Conservation (phyloP, 2,797 vertebrate genomes). For the Triplophysa yarkandensis region DNA sequence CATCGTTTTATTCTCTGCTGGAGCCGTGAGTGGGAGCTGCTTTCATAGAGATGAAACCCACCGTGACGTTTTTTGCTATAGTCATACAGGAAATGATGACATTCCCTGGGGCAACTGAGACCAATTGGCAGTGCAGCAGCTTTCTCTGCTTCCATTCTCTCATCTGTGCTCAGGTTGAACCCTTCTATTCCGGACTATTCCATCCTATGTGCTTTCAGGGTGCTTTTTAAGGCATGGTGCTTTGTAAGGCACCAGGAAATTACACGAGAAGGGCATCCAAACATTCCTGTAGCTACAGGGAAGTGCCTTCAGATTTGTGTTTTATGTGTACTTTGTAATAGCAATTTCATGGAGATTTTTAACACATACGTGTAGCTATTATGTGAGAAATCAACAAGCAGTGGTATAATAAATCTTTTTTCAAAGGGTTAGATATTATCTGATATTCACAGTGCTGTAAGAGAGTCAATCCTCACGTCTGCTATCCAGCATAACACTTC, state of each 20-base stretch:
- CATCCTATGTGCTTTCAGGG: not conserved
- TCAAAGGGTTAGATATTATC: too few species aligned
- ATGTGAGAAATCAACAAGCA: too few species aligned
- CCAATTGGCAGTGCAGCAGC: not conserved
- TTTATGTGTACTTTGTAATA: not conserved
- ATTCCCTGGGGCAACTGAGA: slow-evolving; percentile 19
- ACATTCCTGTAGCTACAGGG: not conserved
- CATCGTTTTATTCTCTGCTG: slow-evolving; percentile 22
- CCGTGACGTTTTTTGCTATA: not conserved
- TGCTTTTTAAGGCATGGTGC: too few species aligned
- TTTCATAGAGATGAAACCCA: slow-evolving; percentile 28
- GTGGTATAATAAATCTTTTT: too few species aligned
- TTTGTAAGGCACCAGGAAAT: not conserved
- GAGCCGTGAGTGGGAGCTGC: not conserved
- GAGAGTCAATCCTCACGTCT: not conserved
- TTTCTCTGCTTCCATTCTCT: not conserved
- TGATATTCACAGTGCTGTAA: not conserved
- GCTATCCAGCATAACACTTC: not conserved
- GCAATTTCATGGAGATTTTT: not conserved
- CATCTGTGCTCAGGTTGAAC: not conserved
- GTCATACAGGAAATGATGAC: slow-evolving; percentile 27
- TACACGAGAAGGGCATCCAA: not conserved
- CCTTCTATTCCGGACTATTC: not conserved
- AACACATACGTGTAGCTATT: too few species aligned
- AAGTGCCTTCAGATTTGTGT: not conserved